Evolutionary conservation across 2,113 vertebrate genomes (phyloP), one percentile per base, ranked within the genome.

Genomic region (Dromiciops gliroides): DNA sequence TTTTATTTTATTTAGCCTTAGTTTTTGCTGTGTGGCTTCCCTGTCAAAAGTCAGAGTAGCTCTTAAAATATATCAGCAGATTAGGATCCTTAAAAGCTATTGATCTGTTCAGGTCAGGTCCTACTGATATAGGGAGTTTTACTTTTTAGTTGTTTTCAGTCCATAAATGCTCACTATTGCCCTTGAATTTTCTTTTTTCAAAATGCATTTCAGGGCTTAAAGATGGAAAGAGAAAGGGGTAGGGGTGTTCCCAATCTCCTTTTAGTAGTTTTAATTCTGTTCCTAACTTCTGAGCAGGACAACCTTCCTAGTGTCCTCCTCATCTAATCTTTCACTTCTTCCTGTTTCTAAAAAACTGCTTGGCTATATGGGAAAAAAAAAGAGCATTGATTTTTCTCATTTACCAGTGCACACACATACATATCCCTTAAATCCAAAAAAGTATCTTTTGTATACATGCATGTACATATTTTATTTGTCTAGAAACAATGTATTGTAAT

Each of bases 21-120:
- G 90, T 98, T 97, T 97, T 96, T 96, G 98, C 96, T 97, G 94
- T 89, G 83, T 98, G 97, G 95, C 95, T 97, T 93, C 93, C 98
- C 60, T 96, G 97, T 96, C 97, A 97, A 98, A 93, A 95, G 95
- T 92, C 93, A 90, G 97, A 94, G 60, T 91, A 94, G 51, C 92
- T 92, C 52, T 96, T 93, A 88, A 93, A 96, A 97, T 94, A 96
- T 94, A 98, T 98, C 96, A 95, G 93, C 97, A 97, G 96, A 95
- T 90, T 95, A 3, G 4, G 95, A 96, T 96, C 96, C 97, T 98
- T 98, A 95, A 97, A 98, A 98, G 97, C 93, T 97, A 98, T 96
- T 94, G 93, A 97, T 98, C 88, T 3, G 2, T 90, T 97, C 96
- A 97, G 97, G 97, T 98, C 97, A 97, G 89, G 49, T 97, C 94